Evolutionary conservation across 2,888 invertebrate genomes (phyloP).

Genomic region (Notocelia uddmanniana): DNA sequence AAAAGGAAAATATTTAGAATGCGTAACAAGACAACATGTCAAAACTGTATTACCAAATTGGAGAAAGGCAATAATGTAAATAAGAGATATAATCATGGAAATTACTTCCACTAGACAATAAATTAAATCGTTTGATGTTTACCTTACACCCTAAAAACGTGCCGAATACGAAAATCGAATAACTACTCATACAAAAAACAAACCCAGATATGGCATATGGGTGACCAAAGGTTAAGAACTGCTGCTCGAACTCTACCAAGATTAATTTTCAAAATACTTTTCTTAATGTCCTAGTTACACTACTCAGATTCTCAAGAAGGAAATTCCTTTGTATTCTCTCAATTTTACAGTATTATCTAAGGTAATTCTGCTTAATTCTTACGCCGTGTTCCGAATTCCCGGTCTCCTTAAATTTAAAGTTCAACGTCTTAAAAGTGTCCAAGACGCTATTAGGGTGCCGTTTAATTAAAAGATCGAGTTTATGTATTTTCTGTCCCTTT

Average conservation of each 20-base stretch:
- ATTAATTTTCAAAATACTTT: constrained; percentile 9
- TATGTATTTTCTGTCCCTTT: background rate
- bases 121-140: too few relatives aligned
- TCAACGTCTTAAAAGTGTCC: background rate
- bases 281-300: constrained; percentile 13
- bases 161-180: too few relatives aligned
- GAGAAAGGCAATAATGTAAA: too few relatives aligned
- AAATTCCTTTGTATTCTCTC: constrained; percentile 23
- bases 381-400: constrained; percentile 23
- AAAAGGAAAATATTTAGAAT: too few relatives aligned
- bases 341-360: constrained; percentile 10
- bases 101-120: too few relatives aligned
- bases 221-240: background rate
- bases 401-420: constrained; percentile 15
- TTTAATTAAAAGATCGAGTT: constrained; percentile 26
- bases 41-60: too few relatives aligned
- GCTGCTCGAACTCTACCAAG: background rate
- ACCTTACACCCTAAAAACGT: too few relatives aligned
- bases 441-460: constrained; percentile 8
- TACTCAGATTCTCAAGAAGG: background rate
- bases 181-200: too few relatives aligned
- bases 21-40: too few relatives aligned
- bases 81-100: too few relatives aligned
- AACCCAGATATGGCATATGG: background rate
- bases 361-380: constrained; percentile 17